Evolutionary conservation across 1,140 invertebrate species (phyloP).

Genomic region (Pygmarrhopalites habei): DNA sequence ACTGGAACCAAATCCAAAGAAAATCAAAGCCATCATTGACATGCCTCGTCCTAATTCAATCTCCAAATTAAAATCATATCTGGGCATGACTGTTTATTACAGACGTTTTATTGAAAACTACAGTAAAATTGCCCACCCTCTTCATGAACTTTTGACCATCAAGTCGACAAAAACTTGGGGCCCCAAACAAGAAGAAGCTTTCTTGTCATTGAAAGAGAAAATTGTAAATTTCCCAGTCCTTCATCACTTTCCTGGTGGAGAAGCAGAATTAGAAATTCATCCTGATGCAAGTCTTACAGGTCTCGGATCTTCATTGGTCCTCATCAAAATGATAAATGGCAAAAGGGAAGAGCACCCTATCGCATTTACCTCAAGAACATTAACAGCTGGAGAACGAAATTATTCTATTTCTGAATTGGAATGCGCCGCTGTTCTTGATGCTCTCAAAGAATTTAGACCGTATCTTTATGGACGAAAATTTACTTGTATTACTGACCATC

Average conservation of each 20-base stretch:
- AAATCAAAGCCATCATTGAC: slow-evolving; percentile 38
- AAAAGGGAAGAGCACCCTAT: background rate
- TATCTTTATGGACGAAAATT: slow-evolving; percentile 43
- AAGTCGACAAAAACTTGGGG: background rate
- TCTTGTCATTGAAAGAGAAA: background rate
- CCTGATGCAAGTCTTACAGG: background rate
- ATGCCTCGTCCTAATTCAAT: slow-evolving; percentile 37
- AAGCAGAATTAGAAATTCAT: background rate
- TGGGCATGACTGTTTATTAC: slow-evolving; percentile 39
- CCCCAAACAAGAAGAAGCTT: background rate
- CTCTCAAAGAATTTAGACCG: slow-evolving; percentile 42
- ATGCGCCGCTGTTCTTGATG: slow-evolving; percentile 43
- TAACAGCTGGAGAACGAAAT: background rate
- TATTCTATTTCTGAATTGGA: slow-evolving; percentile 43
- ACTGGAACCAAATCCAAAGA: slow-evolving; percentile 41
- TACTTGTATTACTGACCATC: background rate
- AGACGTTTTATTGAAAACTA: slow-evolving; percentile 42
- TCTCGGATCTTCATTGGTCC: background rate
- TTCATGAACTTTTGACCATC: slow-evolving; percentile 18
- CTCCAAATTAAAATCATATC: background rate
- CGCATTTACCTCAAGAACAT: background rate
- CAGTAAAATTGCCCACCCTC: slow-evolving; percentile 27
- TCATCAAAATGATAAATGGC: background rate
- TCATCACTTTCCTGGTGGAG: background rate
- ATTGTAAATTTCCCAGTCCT: background rate